Conservation (phyloP, 2,113 vertebrate species). For the Oryzias woworae region DNA sequence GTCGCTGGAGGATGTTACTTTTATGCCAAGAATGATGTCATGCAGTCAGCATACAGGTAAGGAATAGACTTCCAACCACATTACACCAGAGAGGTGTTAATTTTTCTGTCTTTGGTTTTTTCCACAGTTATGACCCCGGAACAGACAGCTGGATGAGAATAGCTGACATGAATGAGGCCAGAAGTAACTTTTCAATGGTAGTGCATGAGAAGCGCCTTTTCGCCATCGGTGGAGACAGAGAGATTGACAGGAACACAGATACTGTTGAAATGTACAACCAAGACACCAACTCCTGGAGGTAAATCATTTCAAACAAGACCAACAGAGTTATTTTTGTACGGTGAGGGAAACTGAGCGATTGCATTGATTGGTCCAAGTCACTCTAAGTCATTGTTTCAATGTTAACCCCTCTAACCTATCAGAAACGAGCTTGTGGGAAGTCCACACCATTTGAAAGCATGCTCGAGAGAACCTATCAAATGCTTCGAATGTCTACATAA, state of each 20-base stretch:
- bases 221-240: slow-evolving; percentile 76
- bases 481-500: too few species aligned
- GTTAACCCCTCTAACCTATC: too few species aligned
- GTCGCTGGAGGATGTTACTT: slow-evolving; percentile 87
- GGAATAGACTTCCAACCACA: not conserved
- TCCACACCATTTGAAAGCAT: too few species aligned
- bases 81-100: not conserved
- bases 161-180: slow-evolving; percentile 72
- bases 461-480: too few species aligned
- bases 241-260: slow-evolving; percentile 71
- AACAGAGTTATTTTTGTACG: too few species aligned
- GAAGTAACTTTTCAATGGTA: slow-evolving; percentile 74
- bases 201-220: slow-evolving; percentile 53
- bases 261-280: slow-evolving; percentile 76
- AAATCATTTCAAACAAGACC: not conserved
- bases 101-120: not conserved
- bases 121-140: slow-evolving; percentile 65
- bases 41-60: slow-evolving; percentile 89
- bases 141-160: slow-evolving; percentile 67
- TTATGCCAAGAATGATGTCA: slow-evolving; percentile 79
- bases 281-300: slow-evolving; percentile 76
- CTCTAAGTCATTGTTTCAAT: too few species aligned
- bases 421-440: too few species aligned
- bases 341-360: too few species aligned
- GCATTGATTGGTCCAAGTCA: too few species aligned